These are phyloP conservation scores for Drosophila subobscura DNA, from an alignment of 1,140 invertebrate genomes.

Conservation along the genomic window DNA sequence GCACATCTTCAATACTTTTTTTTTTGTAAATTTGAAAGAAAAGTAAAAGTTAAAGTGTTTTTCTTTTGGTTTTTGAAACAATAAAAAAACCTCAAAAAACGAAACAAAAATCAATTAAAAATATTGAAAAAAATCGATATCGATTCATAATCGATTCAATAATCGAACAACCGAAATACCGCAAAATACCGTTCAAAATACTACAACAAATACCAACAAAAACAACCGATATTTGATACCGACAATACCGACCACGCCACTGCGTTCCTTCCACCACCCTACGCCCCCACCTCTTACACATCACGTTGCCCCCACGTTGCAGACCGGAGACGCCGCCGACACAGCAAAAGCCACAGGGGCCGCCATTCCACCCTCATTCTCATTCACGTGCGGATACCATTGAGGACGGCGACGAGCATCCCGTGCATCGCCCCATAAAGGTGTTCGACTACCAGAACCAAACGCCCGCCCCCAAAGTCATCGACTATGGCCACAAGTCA, in stretches of 20 bases:
- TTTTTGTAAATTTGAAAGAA: slow-evolving; percentile 29
- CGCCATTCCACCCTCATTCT: background rate
- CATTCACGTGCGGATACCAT: too few relatives aligned
- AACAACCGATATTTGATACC: too few relatives aligned
- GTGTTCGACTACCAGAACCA: slow-evolving; percentile 80
- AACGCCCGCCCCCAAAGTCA: slow-evolving; percentile 86
- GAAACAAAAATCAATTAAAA: slow-evolving; percentile 30
- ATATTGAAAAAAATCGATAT: slow-evolving; percentile 32
- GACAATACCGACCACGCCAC: slow-evolving; percentile 33
- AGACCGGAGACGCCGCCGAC: slow-evolving; percentile 39
- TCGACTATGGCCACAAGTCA: slow-evolving; percentile 89
- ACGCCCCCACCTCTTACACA: background rate
- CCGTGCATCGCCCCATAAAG: slow-evolving; percentile 70
- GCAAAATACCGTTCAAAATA: background rate
- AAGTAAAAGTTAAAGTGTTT: slow-evolving; percentile 75
- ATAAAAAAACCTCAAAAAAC: slow-evolving; percentile 30
- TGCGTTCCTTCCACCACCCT: slow-evolving; percentile 21
- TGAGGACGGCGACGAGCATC: slow-evolving; percentile 21
- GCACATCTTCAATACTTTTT: slow-evolving; percentile 14
- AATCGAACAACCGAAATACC: slow-evolving; percentile 4
- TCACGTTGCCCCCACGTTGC: slow-evolving; percentile 41
- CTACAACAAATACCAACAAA: too few relatives aligned
- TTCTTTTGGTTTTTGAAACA: slow-evolving; percentile 49
- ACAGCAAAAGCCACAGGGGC: background rate
- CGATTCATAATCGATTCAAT: slow-evolving; percentile 16